A percentile compares a stretch with the other conserved stretches of the same genome.
phyloP scores from a whole-genome alignment of 2,113 vertebrate species.

The Charadrius vociferus region DNA sequence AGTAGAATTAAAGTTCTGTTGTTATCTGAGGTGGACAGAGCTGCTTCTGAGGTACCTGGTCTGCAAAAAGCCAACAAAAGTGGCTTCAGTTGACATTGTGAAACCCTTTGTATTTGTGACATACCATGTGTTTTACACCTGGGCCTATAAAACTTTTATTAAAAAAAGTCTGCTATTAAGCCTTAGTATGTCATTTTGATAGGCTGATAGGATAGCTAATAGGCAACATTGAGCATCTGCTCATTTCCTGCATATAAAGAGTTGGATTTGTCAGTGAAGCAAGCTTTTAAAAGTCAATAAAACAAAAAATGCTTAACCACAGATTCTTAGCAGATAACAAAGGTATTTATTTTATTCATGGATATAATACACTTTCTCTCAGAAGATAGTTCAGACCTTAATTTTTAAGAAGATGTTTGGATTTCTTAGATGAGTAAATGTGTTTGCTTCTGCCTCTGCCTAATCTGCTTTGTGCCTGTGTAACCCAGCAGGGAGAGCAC shows the following conservation, averaged over 20 bases:
- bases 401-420: conserved; percentile 13
- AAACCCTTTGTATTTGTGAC: not conserved
- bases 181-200: not conserved
- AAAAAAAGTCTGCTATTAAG: not conserved
- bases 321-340: not conserved
- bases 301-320: not conserved
- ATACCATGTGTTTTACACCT: not conserved
- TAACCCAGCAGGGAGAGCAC: conserved; percentile 5
- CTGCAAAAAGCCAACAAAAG: not conserved
- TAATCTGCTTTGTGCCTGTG: not conserved
- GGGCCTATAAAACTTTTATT: not conserved
- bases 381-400: not conserved
- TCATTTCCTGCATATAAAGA: not conserved
- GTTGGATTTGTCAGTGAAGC: not conserved
- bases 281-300: not conserved
- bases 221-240: not conserved
- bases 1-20: not conserved
- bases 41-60: not conserved
- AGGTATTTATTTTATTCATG: not conserved
- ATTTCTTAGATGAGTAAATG: not conserved
- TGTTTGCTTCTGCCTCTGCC: not conserved
- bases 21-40: not conserved
- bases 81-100: not conserved
- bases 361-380: not conserved
- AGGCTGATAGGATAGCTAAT: not conserved